phyloP scores from a whole-genome alignment of 2,888 invertebrate genomes.

The Xanthia icteritia region DNA sequence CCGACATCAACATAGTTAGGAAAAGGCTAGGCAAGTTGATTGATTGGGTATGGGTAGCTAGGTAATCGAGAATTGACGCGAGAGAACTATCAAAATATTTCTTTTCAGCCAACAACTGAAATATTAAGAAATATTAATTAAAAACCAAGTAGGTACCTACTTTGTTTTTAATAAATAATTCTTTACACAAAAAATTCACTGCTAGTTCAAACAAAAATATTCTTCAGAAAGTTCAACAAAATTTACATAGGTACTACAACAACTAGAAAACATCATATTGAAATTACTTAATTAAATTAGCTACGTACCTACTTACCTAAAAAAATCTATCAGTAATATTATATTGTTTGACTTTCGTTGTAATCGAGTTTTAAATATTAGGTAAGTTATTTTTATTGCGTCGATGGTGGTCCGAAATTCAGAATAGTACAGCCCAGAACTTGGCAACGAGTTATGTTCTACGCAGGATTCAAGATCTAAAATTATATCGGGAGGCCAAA shows the following conservation, averaged over 20 bases:
- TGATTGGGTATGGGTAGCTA: too few species aligned
- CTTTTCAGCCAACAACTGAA: neutral
- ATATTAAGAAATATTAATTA: neutral
- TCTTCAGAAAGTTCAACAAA: conserved; percentile 15
- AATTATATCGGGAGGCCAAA: neutral
- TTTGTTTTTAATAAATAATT: too few species aligned
- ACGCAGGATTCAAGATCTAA: neutral
- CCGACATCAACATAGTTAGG: too few species aligned
- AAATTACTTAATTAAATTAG: conserved; percentile 29
- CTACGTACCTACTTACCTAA: neutral
- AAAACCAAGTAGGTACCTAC: neutral
- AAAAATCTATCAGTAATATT: conserved; percentile 10
- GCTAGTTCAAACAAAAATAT: conserved; percentile 3
- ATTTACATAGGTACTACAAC: neutral
- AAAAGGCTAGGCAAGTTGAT: too few species aligned
- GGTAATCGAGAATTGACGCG: neutral
- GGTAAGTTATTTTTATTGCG: too few species aligned
- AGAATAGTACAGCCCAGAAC: neutral
- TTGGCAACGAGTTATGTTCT: neutral
- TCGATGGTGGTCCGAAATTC: neutral
- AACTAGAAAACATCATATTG: conserved; percentile 11
- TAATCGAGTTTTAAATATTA: neutral
- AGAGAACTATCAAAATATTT: neutral
- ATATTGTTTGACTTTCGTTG: conserved; percentile 4
- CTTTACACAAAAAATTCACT: neutral